Evolutionary conservation across 53 echinoderm and acorn worm genomes (phyloP), one percentile per base, ranked within the genome.

Genomic region (Hippasteria phrygiana): DNA sequence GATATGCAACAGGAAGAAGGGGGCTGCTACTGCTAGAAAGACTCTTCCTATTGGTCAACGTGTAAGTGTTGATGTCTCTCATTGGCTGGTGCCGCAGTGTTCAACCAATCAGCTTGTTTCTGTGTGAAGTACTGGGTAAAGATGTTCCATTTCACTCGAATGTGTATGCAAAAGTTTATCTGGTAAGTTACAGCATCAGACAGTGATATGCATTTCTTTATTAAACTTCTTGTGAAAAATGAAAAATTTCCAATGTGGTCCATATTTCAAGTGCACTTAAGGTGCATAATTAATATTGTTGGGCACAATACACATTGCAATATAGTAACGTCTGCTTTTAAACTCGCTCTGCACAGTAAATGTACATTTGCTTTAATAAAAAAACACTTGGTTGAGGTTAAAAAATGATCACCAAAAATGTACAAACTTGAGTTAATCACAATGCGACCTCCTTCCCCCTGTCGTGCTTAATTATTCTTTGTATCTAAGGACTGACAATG

Each of bases 1-100:
- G 93, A 96, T 74, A 88, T 88, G 88, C 93, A 93, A 82, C 90
- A 92, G 66, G 96, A 96, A 20, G 93, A 93, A 85, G 88, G 93
- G 1, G 96, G 96, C 22, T 96, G 96, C 88, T 96, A 96, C 93
- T 96, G 96, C 88, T 96, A 91, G 88, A 80, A 53, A 80, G 22
- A 55, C 78, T 42, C 28, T 65, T 43, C 64, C 81, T 28, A 81
- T 81, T 81, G 81, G 81, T 81, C 81, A 81, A 43, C 81, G 62
- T 63, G 37, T 38, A 65, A 63, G 81, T 81, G 64, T 81, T 38
- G 81, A 65, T 64, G 81, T 81, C 65, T 81, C 81, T 81, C 81
- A 81, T 81, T 81, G 81, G 81, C 81, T 81, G 81, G 63, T 81
- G 81, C 81, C 66, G 81, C 81, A 81, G 27, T 81, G 81, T 81